phyloP scores from a whole-genome alignment of 2,797 vertebrate genomes.

The Thalassophryne amazonica region DNA sequence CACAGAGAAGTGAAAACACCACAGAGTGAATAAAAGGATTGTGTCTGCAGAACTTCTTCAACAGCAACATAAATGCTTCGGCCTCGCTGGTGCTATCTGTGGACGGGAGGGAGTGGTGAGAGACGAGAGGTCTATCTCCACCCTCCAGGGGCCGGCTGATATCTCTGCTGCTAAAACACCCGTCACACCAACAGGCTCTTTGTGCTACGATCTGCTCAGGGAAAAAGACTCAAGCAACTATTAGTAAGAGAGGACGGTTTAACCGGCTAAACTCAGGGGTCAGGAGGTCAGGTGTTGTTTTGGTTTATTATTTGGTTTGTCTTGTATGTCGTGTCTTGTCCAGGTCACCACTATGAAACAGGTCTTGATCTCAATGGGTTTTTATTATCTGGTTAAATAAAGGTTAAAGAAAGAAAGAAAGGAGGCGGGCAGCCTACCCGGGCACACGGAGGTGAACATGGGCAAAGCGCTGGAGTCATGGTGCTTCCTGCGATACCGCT shows the following conservation, averaged over 20 bases:
- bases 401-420: neutral
- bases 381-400: too few relatives aligned
- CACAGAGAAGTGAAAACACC: neutral
- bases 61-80: neutral
- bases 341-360: too few relatives aligned
- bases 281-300: too few relatives aligned
- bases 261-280: too few relatives aligned
- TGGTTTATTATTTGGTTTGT: too few relatives aligned
- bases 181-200: too few relatives aligned
- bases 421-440: constrained; percentile 72
- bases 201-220: too few relatives aligned
- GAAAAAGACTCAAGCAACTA: too few relatives aligned
- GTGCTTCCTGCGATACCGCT: constrained; percentile 84
- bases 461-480: constrained; percentile 86
- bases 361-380: too few relatives aligned
- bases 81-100: constrained; percentile 19
- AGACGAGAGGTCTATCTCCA: constrained; percentile 46
- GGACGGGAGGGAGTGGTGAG: constrained; percentile 57
- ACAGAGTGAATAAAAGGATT: neutral
- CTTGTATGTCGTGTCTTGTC: too few relatives aligned
- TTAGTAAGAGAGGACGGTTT: too few relatives aligned
- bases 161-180: constrained; percentile 33
- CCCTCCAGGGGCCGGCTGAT: constrained; percentile 35
- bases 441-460: constrained; percentile 97
- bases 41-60: neutral